Evolutionary conservation across 2,888 invertebrate genomes (phyloP).

Genomic region (Megalurothrips usitatus): DNA sequence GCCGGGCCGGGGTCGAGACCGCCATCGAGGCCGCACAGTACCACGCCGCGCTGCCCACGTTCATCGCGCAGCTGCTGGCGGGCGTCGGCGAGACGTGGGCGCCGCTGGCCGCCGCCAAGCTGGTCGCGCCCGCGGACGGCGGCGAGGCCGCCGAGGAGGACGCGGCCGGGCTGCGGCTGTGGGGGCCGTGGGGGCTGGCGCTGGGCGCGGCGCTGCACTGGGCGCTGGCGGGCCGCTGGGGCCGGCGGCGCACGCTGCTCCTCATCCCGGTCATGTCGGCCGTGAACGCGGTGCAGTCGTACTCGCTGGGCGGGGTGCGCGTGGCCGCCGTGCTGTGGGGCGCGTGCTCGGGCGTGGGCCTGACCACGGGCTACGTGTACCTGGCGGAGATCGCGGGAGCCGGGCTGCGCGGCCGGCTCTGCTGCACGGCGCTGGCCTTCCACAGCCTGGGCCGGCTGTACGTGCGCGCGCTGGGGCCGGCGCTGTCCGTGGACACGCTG

Average conservation of each 20-base stretch:
- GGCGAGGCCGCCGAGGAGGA: not conserved
- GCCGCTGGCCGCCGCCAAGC: conserved; percentile 16
- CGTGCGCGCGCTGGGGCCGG: not conserved
- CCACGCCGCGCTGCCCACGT: not conserved
- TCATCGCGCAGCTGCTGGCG: conserved; percentile 19
- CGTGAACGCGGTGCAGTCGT: conserved; percentile 15
- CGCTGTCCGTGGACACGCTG: not conserved
- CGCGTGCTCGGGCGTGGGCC: conserved; percentile 10
- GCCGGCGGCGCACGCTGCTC: not conserved
- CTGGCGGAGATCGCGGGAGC: conserved; percentile 16
- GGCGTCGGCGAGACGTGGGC: not conserved
- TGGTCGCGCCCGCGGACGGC: not conserved
- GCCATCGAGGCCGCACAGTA: not conserved
- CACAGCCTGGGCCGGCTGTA: conserved; percentile 19
- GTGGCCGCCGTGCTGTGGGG: not conserved
- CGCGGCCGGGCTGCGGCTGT: not conserved
- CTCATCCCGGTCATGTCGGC: not conserved
- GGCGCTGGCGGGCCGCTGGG: not conserved
- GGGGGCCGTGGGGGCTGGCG: not conserved
- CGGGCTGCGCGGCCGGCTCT: conserved; percentile 1
- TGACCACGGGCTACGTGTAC: conserved; percentile 19
- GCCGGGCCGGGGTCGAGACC: not conserved
- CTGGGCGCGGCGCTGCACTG: conserved; percentile 14
- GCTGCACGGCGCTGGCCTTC: conserved; percentile 19
- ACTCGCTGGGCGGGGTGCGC: not conserved